phyloP scores from a whole-genome alignment of 1,140 invertebrate genomes.

The Sycobia sp. region DNA sequence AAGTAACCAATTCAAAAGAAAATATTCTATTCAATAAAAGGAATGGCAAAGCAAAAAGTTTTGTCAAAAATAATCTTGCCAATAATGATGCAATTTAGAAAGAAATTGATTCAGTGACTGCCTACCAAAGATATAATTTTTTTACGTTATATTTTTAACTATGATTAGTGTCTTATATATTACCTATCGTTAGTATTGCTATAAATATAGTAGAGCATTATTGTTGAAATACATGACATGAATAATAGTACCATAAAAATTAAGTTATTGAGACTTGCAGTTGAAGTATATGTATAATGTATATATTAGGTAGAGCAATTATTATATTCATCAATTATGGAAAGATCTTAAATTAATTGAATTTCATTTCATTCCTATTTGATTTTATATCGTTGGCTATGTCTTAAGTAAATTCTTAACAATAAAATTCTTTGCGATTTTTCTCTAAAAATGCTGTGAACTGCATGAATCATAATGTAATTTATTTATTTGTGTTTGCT shows the following conservation, averaged over 20 bases:
- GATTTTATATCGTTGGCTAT: constrained; percentile 4
- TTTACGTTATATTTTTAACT: constrained; percentile 7
- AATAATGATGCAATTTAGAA: constrained; percentile 10
- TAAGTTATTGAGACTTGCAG: not conserved
- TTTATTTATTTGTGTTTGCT: constrained; percentile 3
- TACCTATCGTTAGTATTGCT: too few relatives aligned
- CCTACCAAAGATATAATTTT: constrained; percentile 29
- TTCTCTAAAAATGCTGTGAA: constrained; percentile 27
- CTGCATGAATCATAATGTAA: constrained; percentile 4
- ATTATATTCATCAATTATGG: constrained; percentile 1
- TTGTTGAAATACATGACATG: constrained; percentile 25
- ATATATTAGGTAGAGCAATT: constrained; percentile 33
- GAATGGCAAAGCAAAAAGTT: constrained; percentile 1
- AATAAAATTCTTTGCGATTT: not conserved
- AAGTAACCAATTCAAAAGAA: constrained; percentile 2
- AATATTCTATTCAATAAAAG: constrained; percentile 13
- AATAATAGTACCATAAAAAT: constrained; percentile 8
- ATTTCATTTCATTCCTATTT: not conserved
- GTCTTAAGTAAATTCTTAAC: constrained; percentile 1
- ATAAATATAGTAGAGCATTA: constrained; percentile 7
- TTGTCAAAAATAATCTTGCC: constrained; percentile 26
- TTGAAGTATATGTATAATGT: constrained; percentile 17
- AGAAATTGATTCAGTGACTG: constrained; percentile 19
- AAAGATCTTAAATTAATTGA: too few relatives aligned
- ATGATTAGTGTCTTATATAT: constrained; percentile 22